Evolutionary conservation across 2,113 vertebrate species (phyloP), one percentile per base, ranked within the genome.

Genomic region (Seriola rivoliana): DNA sequence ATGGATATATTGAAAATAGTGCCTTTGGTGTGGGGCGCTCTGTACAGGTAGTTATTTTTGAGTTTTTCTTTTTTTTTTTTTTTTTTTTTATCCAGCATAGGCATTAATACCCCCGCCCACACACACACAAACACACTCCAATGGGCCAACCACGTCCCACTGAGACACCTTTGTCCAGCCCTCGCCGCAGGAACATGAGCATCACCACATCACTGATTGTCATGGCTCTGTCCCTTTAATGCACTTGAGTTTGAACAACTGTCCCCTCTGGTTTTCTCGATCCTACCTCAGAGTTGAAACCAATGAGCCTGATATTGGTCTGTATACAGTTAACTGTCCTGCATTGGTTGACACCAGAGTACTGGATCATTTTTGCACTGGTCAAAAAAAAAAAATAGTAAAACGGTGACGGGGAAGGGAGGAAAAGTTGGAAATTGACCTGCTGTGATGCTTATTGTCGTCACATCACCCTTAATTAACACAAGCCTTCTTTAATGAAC

Each of bases 281-380:
- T 92, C 90, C 86, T 93, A 92, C 91, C 91, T 94, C 89, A 89
- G 50, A 84, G 88, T 88, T 89, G 76, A 80, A 88, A 78, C 89
- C 89, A 81, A 69, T 80, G 75, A 85, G 67, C 83, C 80, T 88
- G 85, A 81, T 69, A 21, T 78, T 66, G 65, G 81, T 66, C 82
- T 78, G 82, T 32, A 66, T 23, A 59, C 76, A 68, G 73, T 68
- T 42, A 57, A 65, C 78, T 86, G 66, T 72, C 73, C 71, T 63
- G 52, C 71, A 70, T 86, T 88, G 79, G 82, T 82, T 79, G 32
- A 71, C 81, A 85, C 59, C 82, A 54, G 74, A 82, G 82, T 52
- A 50, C 74, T 58, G 79, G 85, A 77, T 85, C 65, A 11, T 19
- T 67, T 91, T 85, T 89, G 81, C 84, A 89, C 85, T 88, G 85